Evolutionary conservation across 2,113 vertebrate genomes (phyloP).

Genomic region (Acanthisitta chloris): DNA sequence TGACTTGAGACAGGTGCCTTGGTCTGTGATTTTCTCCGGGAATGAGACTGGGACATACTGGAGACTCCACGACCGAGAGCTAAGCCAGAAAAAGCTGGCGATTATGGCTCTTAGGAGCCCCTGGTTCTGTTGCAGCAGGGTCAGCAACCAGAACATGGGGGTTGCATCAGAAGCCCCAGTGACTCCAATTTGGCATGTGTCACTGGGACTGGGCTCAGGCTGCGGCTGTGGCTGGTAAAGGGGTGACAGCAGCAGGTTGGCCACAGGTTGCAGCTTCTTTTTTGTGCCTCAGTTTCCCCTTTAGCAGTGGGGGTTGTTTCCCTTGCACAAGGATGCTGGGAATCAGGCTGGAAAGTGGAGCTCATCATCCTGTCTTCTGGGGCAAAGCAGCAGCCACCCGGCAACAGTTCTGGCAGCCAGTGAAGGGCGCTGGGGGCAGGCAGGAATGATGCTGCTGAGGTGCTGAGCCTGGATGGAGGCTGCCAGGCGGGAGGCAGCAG

Average conservation of each 20-base stretch:
- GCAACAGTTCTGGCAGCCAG: not conserved
- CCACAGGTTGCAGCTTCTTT: not conserved
- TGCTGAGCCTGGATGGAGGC: rapidly evolving
- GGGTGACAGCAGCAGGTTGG: not conserved
- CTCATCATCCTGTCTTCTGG: rapidly evolving
- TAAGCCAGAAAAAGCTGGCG: not conserved
- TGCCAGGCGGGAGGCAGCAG: rapidly evolving
- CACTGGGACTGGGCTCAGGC: not conserved
- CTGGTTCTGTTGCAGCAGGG: rapidly evolving
- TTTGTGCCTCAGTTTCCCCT: not conserved
- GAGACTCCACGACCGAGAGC: not conserved
- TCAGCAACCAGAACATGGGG: not conserved
- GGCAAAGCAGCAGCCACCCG: rapidly evolving
- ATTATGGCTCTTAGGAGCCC: not conserved
- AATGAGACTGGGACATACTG: not conserved
- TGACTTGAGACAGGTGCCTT: not conserved
- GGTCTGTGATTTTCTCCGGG: not conserved
- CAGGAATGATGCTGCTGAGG: not conserved
- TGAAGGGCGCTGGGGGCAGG: rapidly evolving
- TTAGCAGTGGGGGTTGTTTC: not conserved
- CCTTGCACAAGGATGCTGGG: not conserved
- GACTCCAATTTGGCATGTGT: rapidly evolving
- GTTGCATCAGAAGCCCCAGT: not conserved
- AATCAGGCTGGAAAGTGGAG: not conserved
- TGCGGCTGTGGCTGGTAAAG: not conserved